Evolutionary conservation across 2,113 vertebrate genomes (phyloP).

Genomic region (Glareola pratincola): DNA sequence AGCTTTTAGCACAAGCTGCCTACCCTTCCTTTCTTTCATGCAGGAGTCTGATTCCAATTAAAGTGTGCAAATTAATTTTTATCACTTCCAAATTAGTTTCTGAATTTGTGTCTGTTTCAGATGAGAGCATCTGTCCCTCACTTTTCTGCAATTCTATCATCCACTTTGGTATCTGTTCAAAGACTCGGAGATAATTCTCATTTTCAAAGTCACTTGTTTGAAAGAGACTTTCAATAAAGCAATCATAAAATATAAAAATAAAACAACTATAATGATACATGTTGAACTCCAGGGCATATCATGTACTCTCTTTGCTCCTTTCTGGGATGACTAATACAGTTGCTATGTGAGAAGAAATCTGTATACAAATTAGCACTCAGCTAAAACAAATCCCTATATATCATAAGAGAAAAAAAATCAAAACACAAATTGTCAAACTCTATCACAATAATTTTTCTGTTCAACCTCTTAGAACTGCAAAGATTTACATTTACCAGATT

Average conservation of each 20-base stretch:
- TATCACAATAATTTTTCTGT: background rate
- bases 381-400: background rate
- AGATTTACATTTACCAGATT: background rate
- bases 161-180: slow-evolving; percentile 28
- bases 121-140: slow-evolving; percentile 73
- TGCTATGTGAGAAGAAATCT: background rate
- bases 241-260: slow-evolving; percentile 33
- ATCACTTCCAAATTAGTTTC: slow-evolving; percentile 84
- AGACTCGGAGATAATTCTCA: slow-evolving; percentile 41
- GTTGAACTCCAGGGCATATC: background rate
- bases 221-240: slow-evolving; percentile 37
- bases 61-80: slow-evolving; percentile 87
- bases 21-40: slow-evolving; percentile 65
- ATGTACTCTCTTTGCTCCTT: background rate
- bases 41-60: slow-evolving; percentile 83
- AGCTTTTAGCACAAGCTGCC: slow-evolving; percentile 76
- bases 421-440: background rate
- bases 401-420: background rate
- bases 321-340: slow-evolving; percentile 26
- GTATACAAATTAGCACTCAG: slow-evolving; percentile 15
- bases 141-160: slow-evolving; percentile 64
- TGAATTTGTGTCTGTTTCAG: slow-evolving; percentile 76
- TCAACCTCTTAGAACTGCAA: background rate
- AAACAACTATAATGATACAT: background rate
- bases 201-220: slow-evolving; percentile 30